phyloP scores from a whole-genome alignment of 2,888 invertebrate genomes.

The Galeopsomyia nigrocyanea region DNA sequence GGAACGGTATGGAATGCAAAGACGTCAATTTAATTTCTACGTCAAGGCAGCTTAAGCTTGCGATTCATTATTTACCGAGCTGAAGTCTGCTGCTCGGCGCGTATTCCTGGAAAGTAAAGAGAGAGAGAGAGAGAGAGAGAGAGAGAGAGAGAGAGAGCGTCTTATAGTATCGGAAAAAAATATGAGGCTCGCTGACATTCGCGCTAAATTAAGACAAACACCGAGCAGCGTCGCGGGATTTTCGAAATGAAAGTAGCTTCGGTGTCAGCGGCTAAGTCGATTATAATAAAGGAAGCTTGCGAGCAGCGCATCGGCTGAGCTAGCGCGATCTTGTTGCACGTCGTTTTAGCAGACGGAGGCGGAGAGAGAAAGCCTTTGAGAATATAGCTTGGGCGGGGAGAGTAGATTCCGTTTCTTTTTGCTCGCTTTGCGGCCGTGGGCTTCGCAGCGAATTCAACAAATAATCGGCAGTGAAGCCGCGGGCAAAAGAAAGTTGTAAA shows the following conservation, averaged over 20 bases:
- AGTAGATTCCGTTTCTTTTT: not conserved
- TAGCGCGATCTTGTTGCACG: too few relatives aligned
- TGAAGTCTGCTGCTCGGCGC: not conserved
- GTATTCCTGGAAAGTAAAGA: constrained; percentile 18
- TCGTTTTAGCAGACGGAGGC: not conserved
- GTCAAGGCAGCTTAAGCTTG: not conserved
- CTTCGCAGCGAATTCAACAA: constrained; percentile 17
- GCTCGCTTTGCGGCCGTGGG: not conserved
- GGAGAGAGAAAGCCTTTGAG: constrained; percentile 4
- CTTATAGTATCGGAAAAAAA: too few relatives aligned
- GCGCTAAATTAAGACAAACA: constrained; percentile 29
- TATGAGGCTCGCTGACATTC: not conserved
- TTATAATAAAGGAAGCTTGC: constrained; percentile 20
- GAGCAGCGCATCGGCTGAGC: too few relatives aligned
- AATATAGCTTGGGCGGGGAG: not conserved
- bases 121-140: too few relatives aligned
- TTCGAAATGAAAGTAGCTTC: constrained; percentile 14
- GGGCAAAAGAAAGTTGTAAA: too few relatives aligned
- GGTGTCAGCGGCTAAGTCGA: constrained; percentile 14
- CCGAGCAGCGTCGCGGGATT: not conserved
- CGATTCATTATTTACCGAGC: constrained; percentile 22
- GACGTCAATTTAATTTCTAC: too few relatives aligned
- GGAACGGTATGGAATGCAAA: too few relatives aligned
- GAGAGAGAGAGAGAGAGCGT: not conserved
- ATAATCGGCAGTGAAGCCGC: not conserved